Base-by-base conservation (phyloP, 92 coral and sea anemone genomes). In the Paramuricea clavata region DNA sequence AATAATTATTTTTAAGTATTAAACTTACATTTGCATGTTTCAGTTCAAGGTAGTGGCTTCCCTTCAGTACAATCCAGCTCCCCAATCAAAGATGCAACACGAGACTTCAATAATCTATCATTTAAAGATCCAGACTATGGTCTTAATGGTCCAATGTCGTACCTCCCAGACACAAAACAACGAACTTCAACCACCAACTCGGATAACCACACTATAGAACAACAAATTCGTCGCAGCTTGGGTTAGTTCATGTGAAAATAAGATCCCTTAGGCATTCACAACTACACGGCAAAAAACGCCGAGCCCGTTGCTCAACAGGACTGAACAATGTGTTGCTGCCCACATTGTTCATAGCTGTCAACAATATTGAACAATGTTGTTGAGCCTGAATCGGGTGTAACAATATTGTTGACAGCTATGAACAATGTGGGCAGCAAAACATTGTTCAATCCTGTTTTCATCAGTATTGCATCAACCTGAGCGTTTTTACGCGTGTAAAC, bases 201-300 rank as follows among this genome's bases (percentile, higher is more conserved):
- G 15, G 43, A 73, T 12, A 21, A 39, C 12, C 49, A 73, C 30
- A 33, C 28, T 8, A 12, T 21, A 21, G 79, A 42, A 73, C 57
- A 42, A 73, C 57, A 15, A 36, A 28, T 36, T 16, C 28, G 27
- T 49, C 39, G 34, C 0, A 52, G n/a, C 12, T 32, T 27, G 47
- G 82, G 82, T 76, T 27, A 76, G 82, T 76, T 52, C 68, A 33
- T 65, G 39, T 19, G 25, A 5, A 17, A 56, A n/a, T n/a, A n/a
- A n/a, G n/a, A n/a, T n/a, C n/a, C n/a, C n/a, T n/a, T n/a, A n/a
- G n/a, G n/a, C n/a, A n/a, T n/a, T n/a, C n/a, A n/a, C n/a, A n/a
- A n/a, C n/a, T n/a, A n/a, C n/a, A n/a, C n/a, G n/a, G n/a, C n/a
- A n/a, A n/a, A n/a, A n/a, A n/a, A n/a, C n/a, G n/a, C n/a, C n/a